Base-by-base conservation (phyloP, 2,888 invertebrate species). In the Dichetophora obliterata region DNA sequence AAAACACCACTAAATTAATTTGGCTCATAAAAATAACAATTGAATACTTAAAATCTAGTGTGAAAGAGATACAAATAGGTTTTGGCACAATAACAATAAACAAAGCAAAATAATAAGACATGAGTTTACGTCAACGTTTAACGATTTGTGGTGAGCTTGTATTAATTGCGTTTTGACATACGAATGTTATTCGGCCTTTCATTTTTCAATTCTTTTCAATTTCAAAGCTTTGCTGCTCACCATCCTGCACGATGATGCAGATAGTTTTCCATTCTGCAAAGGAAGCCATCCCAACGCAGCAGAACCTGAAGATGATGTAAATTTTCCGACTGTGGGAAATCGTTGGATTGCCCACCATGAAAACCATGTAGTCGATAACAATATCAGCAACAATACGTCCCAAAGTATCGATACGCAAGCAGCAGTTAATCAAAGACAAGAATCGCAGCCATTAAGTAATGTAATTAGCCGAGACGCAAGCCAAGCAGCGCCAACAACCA, bases 101-200 rank as follows among this genome's bases (percentile, higher is more conserved):
- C 24, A 50, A 52, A 11, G 22, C 11, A 22, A 11, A 54, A 57
- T 34, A 31, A 52, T 11, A 24, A 4, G 24, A n/a, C 6, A 61
- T 43, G 61, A 72, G 5, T 22, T 48, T 27, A 22, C 48, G 43
- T 16, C 48, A 72, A n/a, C 72, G 48, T 24, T 22, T 72, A 24
- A 27, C 48, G 9, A 61, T 72, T 72, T 72, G 61, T 43, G 72
- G 72, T 72, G 48, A 72, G 50, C 16, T 19, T 27, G n/a, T 8
- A 34, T 54, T 8, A n/a, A 9, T 31, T 69, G 27, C 19, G 2
- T n/a, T n/a, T n/a, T n/a, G n/a, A n/a, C n/a, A n/a, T n/a, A n/a
- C n/a, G n/a, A n/a, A n/a, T n/a, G n/a, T n/a, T n/a, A n/a, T n/a
- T n/a, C n/a, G 31, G 31, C 31, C 31, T 31, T 5, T 31, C 5